Base-by-base conservation (phyloP, 1,140 invertebrate genomes). In the Rhagoletis zephyria region DNA sequence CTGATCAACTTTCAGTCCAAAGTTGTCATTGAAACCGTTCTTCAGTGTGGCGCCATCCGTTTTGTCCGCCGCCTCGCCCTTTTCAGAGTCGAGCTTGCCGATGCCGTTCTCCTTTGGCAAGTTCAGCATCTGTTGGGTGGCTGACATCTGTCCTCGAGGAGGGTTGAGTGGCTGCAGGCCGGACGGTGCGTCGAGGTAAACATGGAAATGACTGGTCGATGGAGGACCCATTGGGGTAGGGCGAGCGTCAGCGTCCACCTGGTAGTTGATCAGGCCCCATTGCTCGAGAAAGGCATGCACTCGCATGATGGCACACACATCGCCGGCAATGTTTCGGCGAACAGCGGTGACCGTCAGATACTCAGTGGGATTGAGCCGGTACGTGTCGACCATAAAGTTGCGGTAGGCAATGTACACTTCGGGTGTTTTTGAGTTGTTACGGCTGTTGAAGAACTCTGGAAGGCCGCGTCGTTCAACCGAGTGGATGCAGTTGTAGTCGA, bases 341-440 rank as follows among this genome's bases (percentile, higher is more conserved):
- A 98, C 99, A 2, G 99, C 99, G 7, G 99, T 99, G 88, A 97
- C 98, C 3, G 99, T 99, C 87, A 99, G 95, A 91, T 99, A 99
- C 94, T 99, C 99, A 48, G 98, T 99, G 12, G 99, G 99, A 95
- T 99, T 99, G 81, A 99, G 94, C 88, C 99, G 95, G 93, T 99
- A 99, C 0, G 99, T 99, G 93, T 99, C 99, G 90, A 99, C 97
- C 98, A 99, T 99, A 93, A 99, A 99, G 94, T 99, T 99, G 88
- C 99, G 95, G 93, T 99, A 99, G 0, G 98, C 98, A 89, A 99
- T 95, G 94, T 99, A 99, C 89, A 98, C 97, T 94, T 99, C 99
- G 0, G 99, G 98, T 1, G 98, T 99, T 94, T 99, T 99, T 0
- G 98, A 99, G 93, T 99, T 99, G 92, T 99, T 99, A 93, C 99